phyloP scores from a whole-genome alignment of 1,140 invertebrate species.

The Globodera ellingtonae region DNA sequence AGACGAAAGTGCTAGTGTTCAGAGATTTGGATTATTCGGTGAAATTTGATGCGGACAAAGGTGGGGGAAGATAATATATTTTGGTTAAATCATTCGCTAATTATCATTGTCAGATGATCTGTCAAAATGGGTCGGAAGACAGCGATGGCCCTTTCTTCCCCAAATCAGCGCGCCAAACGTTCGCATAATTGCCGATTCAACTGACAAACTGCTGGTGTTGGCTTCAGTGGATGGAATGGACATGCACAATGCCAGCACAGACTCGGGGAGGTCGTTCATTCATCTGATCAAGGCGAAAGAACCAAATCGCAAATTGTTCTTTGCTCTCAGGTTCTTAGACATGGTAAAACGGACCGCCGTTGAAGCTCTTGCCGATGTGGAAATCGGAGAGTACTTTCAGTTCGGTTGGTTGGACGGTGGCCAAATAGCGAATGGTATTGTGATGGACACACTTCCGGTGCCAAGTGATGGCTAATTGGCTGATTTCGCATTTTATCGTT shows the following conservation, averaged over 20 bases:
- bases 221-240: slow-evolving; percentile 79
- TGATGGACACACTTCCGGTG: slow-evolving; percentile 77
- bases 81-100: background rate
- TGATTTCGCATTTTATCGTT: background rate
- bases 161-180: slow-evolving; percentile 83
- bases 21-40: slow-evolving; percentile 7
- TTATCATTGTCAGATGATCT: slow-evolving; percentile 8
- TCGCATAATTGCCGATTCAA: slow-evolving; percentile 72
- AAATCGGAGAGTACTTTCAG: slow-evolving; percentile 74
- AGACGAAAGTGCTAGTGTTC: background rate
- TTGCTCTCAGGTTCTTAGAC: slow-evolving; percentile 48
- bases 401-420: slow-evolving; percentile 86
- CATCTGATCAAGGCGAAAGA: background rate
- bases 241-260: slow-evolving; percentile 44
- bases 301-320: background rate
- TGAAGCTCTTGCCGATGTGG: slow-evolving; percentile 28
- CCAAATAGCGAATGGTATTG: slow-evolving; percentile 84
- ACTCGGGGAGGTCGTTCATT: slow-evolving; percentile 45
- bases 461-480: slow-evolving; percentile 71
- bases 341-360: slow-evolving; percentile 45
- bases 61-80: slow-evolving; percentile 15
- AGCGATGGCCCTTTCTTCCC: slow-evolving; percentile 86
- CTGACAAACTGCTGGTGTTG: slow-evolving; percentile 73
- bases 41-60: slow-evolving; percentile 18
- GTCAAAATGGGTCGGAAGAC: slow-evolving; percentile 79